Evolutionary conservation across 2,797 vertebrate species (phyloP).

Genomic region (Poecile montanus): DNA sequence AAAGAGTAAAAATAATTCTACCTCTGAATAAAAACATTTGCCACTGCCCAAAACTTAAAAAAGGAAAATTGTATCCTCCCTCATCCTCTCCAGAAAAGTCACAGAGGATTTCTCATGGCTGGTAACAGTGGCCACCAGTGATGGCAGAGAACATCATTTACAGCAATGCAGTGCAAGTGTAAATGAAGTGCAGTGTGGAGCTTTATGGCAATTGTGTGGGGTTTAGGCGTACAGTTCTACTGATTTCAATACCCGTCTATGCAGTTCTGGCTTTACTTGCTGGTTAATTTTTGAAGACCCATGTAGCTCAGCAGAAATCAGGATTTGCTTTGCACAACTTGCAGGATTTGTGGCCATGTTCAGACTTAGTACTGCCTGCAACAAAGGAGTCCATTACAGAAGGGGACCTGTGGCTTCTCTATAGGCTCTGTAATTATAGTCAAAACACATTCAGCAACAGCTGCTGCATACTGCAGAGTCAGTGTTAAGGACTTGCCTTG

Average conservation of each 20-base stretch:
- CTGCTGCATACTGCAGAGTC: background rate
- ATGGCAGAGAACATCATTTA: background rate
- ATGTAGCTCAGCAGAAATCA: background rate
- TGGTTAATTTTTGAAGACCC: background rate
- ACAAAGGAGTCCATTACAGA: background rate
- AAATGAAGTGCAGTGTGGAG: background rate
- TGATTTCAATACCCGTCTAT: background rate
- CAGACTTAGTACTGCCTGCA: background rate
- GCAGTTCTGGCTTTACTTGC: background rate
- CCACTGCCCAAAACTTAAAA: background rate
- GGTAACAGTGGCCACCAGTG: background rate
- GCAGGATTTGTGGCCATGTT: accelerated
- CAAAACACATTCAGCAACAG: background rate
- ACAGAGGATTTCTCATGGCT: background rate
- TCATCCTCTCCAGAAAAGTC: background rate
- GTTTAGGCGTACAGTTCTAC: background rate
- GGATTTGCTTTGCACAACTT: background rate
- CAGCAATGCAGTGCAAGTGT: background rate
- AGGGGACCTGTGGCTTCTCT: background rate
- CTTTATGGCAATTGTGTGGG: background rate
- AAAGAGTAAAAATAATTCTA: background rate
- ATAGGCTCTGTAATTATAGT: background rate
- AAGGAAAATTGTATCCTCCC: background rate
- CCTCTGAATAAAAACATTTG: background rate
- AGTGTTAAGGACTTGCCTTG: background rate